phyloP scores from a whole-genome alignment of 2,888 invertebrate species.

The Drosophila cracens region DNA sequence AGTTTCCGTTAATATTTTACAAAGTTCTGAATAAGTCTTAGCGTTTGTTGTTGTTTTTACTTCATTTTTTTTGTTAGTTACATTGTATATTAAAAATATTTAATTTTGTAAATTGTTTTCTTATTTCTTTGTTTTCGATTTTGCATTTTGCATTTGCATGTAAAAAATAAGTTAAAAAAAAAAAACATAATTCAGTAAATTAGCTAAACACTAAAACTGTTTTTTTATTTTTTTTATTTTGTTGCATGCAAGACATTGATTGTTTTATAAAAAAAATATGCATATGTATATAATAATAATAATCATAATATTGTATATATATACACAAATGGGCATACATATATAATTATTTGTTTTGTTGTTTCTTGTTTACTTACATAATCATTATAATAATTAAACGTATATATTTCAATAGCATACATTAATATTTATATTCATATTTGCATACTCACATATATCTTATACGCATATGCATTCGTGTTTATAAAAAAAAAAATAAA shows the following conservation, averaged over 20 bases:
- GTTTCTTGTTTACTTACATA: conserved; percentile 34
- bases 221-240: conserved; percentile 16
- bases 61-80: conserved; percentile 51
- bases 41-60: conserved; percentile 69
- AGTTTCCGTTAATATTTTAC: conserved; percentile 72
- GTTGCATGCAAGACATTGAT: conserved; percentile 50
- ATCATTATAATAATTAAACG: conserved; percentile 52
- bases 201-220: conserved; percentile 70
- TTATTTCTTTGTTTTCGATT: conserved; percentile 39
- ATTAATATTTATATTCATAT: conserved; percentile 12
- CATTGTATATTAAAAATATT: conserved; percentile 74
- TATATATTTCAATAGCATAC: conserved; percentile 55
- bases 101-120: conserved; percentile 51
- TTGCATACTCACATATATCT: conserved; percentile 1
- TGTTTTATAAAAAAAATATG: conserved; percentile 71
- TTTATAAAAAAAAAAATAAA: conserved; percentile 37
- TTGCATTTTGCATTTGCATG: conserved; percentile 36
- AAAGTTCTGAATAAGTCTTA: conserved; percentile 77
- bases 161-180: conserved; percentile 70
- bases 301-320: conserved; percentile 23
- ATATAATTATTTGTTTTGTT: conserved; percentile 9
- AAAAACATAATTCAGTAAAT: conserved; percentile 64
- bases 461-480: conserved; percentile 12
- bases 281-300: conserved; percentile 52
- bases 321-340: conserved; percentile 27